Conservation (phyloP, 1,140 invertebrate genomes). For the Aleiodes sp. region DNA sequence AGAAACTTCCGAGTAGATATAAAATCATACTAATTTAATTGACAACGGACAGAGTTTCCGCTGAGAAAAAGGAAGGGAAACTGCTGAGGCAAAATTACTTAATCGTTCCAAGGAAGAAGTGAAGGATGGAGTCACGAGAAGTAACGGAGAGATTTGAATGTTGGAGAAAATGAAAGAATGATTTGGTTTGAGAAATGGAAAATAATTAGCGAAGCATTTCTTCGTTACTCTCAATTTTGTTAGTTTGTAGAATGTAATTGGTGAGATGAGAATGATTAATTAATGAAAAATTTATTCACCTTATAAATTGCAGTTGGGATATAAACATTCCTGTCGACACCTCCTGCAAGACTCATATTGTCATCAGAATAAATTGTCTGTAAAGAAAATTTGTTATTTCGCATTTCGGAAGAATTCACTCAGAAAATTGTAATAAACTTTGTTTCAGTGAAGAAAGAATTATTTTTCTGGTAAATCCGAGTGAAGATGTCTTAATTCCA, state of each 20-base stretch:
- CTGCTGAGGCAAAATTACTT: not conserved
- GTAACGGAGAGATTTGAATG: not conserved
- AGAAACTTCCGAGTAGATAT: constrained; percentile 7
- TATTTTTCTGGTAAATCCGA: too few relatives aligned
- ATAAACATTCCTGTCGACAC: constrained; percentile 80
- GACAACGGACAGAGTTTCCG: too few relatives aligned
- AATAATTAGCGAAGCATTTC: too few relatives aligned
- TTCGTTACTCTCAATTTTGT: too few relatives aligned
- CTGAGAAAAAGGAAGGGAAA: not conserved
- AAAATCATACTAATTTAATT: not conserved
- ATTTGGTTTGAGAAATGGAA: not conserved
- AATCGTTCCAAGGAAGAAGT: not conserved
- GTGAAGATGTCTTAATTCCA: not conserved
- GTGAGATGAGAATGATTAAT: too few relatives aligned
- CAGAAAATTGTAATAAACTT: too few relatives aligned
- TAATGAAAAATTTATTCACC: constrained; percentile 69
- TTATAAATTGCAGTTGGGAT: constrained; percentile 89
- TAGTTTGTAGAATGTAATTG: too few relatives aligned
- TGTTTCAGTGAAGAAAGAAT: too few relatives aligned
- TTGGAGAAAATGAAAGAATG: not conserved
- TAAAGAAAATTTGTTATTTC: too few relatives aligned
- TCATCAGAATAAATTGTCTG: constrained; percentile 79
- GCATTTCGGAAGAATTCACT: too few relatives aligned
- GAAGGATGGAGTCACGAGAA: not conserved
- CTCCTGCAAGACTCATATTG: constrained; percentile 76